Evolutionary conservation across 2,797 vertebrate genomes (phyloP).

Genomic region (Coccyzus lansbergi): DNA sequence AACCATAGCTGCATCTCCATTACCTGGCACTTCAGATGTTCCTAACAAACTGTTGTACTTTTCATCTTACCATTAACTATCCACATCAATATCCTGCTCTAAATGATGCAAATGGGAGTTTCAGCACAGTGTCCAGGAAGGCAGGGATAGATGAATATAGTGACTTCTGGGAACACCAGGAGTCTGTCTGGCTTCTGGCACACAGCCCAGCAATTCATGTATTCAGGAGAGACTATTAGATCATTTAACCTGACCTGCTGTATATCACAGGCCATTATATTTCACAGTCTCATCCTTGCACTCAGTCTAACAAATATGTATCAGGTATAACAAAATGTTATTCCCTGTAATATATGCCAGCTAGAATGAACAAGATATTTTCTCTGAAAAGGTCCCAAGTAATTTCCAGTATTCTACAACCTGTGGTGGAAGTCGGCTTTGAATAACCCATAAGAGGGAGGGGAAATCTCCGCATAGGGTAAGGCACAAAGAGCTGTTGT

Average conservation of each 20-base stretch:
- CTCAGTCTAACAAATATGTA: conserved; percentile 21
- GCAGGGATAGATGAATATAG: not conserved
- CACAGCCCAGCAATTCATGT: not conserved
- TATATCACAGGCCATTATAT: conserved; percentile 10
- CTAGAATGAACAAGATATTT: not conserved
- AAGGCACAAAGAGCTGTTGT: not conserved
- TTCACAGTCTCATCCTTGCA: conserved; percentile 7
- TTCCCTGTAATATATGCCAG: conserved; percentile 6
- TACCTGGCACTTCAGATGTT: not conserved
- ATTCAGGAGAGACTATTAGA: conserved; percentile 16
- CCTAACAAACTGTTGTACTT: not conserved
- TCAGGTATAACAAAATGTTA: conserved; percentile 15
- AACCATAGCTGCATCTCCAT: not conserved
- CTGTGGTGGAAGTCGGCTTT: not conserved
- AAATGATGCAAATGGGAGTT: not conserved
- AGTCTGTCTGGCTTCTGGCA: conserved; percentile 51
- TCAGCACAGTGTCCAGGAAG: not conserved
- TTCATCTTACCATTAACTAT: not conserved
- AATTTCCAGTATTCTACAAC: conserved; percentile 27
- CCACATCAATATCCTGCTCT: not conserved
- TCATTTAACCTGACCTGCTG: not conserved
- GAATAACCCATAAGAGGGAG: not conserved
- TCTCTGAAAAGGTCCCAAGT: conserved; percentile 1
- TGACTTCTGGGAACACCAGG: conserved; percentile 4
- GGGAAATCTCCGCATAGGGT: not conserved